phyloP scores from a whole-genome alignment of 1,140 invertebrate genomes.

The Drosophila ironensis region DNA sequence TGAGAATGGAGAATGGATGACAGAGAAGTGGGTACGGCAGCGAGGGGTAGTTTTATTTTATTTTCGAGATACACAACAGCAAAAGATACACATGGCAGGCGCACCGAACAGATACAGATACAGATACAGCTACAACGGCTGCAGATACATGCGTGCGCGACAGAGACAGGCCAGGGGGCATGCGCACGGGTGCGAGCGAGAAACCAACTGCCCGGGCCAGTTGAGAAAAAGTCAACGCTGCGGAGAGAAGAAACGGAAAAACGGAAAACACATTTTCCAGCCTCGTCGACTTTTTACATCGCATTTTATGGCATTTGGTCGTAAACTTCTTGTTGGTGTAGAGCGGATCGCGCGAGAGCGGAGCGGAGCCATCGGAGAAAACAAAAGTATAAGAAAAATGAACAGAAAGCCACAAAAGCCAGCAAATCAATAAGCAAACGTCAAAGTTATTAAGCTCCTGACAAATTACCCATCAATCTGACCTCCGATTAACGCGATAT shows the following conservation, averaged over 20 bases:
- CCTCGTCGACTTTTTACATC: conserved; percentile 81
- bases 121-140: not conserved
- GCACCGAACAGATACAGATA: conserved; percentile 40
- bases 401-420: conserved; percentile 6
- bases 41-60: conserved; percentile 52
- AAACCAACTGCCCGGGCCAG: conserved; percentile 5
- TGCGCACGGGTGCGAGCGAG: conserved; percentile 44
- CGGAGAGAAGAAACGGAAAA: conserved; percentile 24
- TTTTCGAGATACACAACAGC: conserved; percentile 51
- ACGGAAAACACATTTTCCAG: conserved; percentile 81
- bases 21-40: not conserved
- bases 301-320: conserved; percentile 82
- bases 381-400: conserved; percentile 20
- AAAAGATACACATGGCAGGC: conserved; percentile 67
- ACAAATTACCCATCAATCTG: conserved; percentile 9
- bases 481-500: conserved; percentile 12
- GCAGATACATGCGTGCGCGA: too few species aligned
- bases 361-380: conserved; percentile 30
- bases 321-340: conserved; percentile 82
- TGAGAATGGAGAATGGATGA: conserved; percentile 42
- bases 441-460: conserved; percentile 26
- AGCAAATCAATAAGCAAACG: conserved; percentile 38
- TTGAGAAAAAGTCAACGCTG: conserved; percentile 31
- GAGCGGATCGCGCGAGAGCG: conserved; percentile 77
- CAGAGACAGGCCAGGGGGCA: conserved; percentile 24